Evolutionary conservation across 2,888 invertebrate species (phyloP), one percentile per base, ranked within the genome.

Genomic region (Agonopterix subpropinquella): DNA sequence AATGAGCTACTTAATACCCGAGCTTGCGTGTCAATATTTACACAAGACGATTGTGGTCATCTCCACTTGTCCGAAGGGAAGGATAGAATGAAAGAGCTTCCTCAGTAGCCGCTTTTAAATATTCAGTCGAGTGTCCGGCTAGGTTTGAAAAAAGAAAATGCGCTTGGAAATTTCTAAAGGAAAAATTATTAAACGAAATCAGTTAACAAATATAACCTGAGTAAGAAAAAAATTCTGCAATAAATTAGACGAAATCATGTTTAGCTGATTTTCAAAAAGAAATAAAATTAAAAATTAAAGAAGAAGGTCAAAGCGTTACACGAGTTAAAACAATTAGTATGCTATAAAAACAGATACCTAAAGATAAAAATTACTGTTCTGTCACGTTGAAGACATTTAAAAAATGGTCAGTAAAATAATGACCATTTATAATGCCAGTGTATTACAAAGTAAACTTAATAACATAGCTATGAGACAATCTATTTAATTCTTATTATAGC

Each of bases 1-100:
- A 72, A 74, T 73, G 78, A 84, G 85, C 85, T 84, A 86, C 83
- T 86, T 81, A 85, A 82, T 81, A 74, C 76, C 73, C 59, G 57
- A 68, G 76, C 72, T 67, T 65, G 72, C 58, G 59, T 57, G 86
- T 70, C 73, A 87, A 86, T 77, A 83, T 86, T 86, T 80, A 77
- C 82, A 64, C 65, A 61, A 64, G 64, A 62, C 70, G 58, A 62
- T 61, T 67, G 72, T 86, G 87, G 87, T 86, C 87, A 87, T 75
- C 75, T 52, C 35, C 53, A 64, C 65, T 64, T 76, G 85, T 79
- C 86, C 82, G 70, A 76, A 67, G 71, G 73, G 73, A 41, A 36
- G 44, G 9, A 15, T 41, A 11, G 36, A 36, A 35, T 49, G 47
- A 55, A 52, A 50, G 49, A 41, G 35, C 37, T 28, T 11, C 15